A percentile compares a stretch with the other conserved stretches of the same genome.
These are phyloP conservation scores for Tupiocoris notatus DNA, from an alignment of 2,888 invertebrate species.

Conservation along the genomic window DNA sequence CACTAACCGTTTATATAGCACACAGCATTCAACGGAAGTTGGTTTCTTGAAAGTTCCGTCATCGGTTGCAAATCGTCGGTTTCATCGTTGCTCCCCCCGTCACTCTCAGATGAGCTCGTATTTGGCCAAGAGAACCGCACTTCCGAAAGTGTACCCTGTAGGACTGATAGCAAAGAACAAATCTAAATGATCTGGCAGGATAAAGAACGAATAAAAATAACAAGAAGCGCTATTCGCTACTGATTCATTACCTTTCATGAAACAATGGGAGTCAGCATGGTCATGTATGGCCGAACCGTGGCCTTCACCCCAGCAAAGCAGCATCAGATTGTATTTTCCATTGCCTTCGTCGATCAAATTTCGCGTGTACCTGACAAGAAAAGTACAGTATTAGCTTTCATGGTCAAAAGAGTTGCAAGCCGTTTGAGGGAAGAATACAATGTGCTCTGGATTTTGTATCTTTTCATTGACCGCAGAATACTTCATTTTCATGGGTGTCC, in stretches of 20 bases:
- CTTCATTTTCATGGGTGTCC: no score
- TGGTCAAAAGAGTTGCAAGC: no score
- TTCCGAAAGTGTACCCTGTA: slow-evolving; percentile 51
- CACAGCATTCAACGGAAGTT: slow-evolving; percentile 73
- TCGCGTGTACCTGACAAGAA: slow-evolving; percentile 75
- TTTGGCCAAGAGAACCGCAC: slow-evolving; percentile 78
- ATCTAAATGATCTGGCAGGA: no score
- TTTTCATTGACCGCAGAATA: no score
- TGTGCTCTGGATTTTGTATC: no score
- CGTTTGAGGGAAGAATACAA: no score
- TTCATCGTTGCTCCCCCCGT: slow-evolving; percentile 48
- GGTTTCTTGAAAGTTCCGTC: slow-evolving; percentile 64
- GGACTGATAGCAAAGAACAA: neutral
- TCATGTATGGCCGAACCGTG: slow-evolving; percentile 95
- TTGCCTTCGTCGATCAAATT: slow-evolving; percentile 95
- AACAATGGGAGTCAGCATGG: slow-evolving; percentile 94
- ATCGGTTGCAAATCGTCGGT: slow-evolving; percentile 55
- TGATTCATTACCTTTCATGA: slow-evolving; percentile 80
- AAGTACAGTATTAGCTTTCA: no score
- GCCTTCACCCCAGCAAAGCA: slow-evolving; percentile 97
- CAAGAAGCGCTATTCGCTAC: no score
- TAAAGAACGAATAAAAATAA: slow-evolving; percentile 48
- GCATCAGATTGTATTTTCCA: slow-evolving; percentile 95
- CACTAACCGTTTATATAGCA: slow-evolving; percentile 90
- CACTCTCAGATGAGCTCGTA: slow-evolving; percentile 45